These are phyloP conservation scores for Octopus sinensis DNA, from an alignment of 1,140 invertebrate species.

Conservation along the genomic window DNA sequence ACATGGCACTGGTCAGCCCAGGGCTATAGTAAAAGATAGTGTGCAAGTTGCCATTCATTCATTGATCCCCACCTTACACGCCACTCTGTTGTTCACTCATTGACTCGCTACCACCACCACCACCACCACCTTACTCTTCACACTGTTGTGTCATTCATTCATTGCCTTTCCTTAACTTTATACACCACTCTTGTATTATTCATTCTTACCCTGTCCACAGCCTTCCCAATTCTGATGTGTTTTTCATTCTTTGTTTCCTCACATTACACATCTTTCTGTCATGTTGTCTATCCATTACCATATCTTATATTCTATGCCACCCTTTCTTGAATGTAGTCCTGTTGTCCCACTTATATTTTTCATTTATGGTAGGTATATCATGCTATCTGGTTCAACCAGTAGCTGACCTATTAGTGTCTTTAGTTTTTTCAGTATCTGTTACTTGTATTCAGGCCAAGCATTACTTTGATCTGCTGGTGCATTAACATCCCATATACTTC, in stretches of 20 bases:
- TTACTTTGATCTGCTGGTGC: too few species aligned
- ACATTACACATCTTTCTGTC: neutral
- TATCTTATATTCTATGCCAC: neutral
- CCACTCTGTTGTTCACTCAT: neutral
- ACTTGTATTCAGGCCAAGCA: too few species aligned
- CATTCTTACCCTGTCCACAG: neutral
- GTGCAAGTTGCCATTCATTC: too few species aligned
- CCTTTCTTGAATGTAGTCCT: neutral
- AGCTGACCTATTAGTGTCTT: too few species aligned
- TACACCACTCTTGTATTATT: neutral
- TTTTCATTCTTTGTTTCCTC: neutral
- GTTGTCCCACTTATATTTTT: too few species aligned
- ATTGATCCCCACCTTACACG: too few species aligned
- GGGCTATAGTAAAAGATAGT: too few species aligned
- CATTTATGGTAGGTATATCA: too few species aligned
- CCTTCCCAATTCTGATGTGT: neutral
- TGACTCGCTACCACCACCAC: neutral
- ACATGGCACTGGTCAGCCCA: too few species aligned
- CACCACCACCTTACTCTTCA: neutral
- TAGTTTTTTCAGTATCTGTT: too few species aligned
- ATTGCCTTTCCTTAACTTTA: neutral
- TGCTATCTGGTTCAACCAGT: too few species aligned
- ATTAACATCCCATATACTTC: too few species aligned
- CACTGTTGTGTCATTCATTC: neutral
- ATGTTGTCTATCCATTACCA: neutral